Evolutionary conservation across 2,113 vertebrate genomes (phyloP).

Genomic region (Xenopus borealis): DNA sequence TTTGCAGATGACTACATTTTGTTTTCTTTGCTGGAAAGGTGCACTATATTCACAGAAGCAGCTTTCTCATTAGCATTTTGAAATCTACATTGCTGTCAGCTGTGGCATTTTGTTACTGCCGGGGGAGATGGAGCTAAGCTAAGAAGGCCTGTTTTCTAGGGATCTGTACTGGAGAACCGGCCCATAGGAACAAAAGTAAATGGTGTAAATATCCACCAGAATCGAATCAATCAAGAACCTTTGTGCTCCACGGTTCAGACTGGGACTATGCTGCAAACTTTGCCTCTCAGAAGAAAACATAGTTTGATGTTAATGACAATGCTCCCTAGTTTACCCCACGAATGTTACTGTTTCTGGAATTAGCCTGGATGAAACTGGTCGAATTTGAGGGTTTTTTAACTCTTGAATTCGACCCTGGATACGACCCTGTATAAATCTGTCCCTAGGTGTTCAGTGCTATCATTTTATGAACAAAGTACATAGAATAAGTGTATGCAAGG

Average conservation of each 20-base stretch:
- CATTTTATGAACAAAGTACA: no score
- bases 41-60: slow-evolving; percentile 30
- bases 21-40: neutral
- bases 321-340: slow-evolving; percentile 65
- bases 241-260: slow-evolving; percentile 68
- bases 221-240: slow-evolving; percentile 65
- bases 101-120: slow-evolving; percentile 55
- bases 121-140: slow-evolving; percentile 58
- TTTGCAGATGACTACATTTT: neutral
- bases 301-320: slow-evolving; percentile 82
- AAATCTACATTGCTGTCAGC: slow-evolving; percentile 59
- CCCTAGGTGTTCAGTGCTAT: no score
- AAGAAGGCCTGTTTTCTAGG: slow-evolving; percentile 71
- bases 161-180: slow-evolving; percentile 80
- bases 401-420: no score
- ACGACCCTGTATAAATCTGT: no score
- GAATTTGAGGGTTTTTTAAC: no score
- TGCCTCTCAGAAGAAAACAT: slow-evolving; percentile 50
- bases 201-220: slow-evolving; percentile 75
- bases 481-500: no score
- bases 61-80: slow-evolving; percentile 61
- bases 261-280: slow-evolving; percentile 69
- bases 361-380: slow-evolving; percentile 75
- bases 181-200: slow-evolving; percentile 75
- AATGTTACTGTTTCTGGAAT: slow-evolving; percentile 56